Evolutionary conservation across 1,140 invertebrate genomes (phyloP).

Genomic region (Sycophila sp.): DNA sequence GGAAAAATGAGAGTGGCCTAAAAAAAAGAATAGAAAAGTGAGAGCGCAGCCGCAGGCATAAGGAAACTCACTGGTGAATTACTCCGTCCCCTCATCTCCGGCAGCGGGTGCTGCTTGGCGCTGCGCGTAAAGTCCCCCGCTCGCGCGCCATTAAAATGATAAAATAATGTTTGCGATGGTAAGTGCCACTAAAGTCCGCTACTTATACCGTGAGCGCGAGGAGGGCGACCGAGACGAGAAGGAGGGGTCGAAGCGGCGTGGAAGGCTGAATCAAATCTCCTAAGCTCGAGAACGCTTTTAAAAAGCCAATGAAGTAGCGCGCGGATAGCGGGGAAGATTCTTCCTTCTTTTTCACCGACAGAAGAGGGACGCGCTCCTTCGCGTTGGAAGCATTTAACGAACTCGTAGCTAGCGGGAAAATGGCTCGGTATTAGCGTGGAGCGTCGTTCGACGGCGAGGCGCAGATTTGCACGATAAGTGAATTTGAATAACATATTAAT

Average conservation of each 20-base stretch:
- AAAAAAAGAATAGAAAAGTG: too few relatives aligned
- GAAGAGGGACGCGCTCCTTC: neutral
- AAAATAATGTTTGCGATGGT: constrained; percentile 64
- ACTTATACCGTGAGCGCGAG: constrained; percentile 41
- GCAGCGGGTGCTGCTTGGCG: neutral
- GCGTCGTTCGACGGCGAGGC: too few relatives aligned
- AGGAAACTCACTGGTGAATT: constrained; percentile 1
- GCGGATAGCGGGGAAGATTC: neutral
- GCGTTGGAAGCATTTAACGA: neutral
- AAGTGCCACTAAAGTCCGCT: constrained; percentile 58
- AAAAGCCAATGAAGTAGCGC: constrained; percentile 21
- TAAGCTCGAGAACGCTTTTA: constrained; percentile 23
- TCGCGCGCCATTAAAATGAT: constrained; percentile 61
- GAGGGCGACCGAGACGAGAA: neutral
- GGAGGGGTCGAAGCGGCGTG: neutral
- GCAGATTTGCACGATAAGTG: too few relatives aligned
- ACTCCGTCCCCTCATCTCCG: neutral
- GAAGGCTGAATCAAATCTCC: constrained; percentile 28
- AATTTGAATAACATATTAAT: too few relatives aligned
- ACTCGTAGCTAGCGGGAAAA: neutral
- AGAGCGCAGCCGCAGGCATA: too few relatives aligned
- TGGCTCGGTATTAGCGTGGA: constrained; percentile 17
- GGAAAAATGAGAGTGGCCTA: too few relatives aligned
- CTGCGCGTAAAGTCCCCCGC: constrained; percentile 3
- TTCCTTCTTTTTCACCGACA: neutral